A percentile compares a stretch with the other conserved stretches of the same genome.
These are phyloP conservation scores for Escarpia spicata DNA, from an alignment of 2,888 invertebrate species.

Conservation along the genomic window DNA sequence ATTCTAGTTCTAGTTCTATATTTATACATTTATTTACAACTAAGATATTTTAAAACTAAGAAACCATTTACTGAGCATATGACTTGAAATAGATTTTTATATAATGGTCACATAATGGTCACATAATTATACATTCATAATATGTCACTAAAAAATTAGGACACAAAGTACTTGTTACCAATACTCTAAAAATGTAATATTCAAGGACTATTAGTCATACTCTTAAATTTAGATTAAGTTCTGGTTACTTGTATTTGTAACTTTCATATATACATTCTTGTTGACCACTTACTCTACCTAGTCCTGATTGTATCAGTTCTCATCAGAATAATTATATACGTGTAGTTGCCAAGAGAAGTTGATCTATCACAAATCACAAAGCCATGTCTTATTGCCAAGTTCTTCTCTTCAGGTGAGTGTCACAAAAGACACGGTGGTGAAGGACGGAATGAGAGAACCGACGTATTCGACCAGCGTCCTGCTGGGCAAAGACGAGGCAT, in stretches of 20 bases:
- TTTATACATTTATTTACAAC: background rate
- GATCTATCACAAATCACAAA: background rate
- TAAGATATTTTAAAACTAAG: background rate
- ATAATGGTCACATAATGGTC: too few species aligned
- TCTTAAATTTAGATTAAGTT: background rate
- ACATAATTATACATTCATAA: too few species aligned
- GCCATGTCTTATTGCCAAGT: background rate
- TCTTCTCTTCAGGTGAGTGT: conserved; percentile 47
- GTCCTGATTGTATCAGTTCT: too few species aligned
- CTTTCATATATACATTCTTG: too few species aligned
- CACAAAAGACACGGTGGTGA: conserved; percentile 48
- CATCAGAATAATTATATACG: too few species aligned
- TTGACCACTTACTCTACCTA: too few species aligned
- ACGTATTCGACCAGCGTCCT: conserved; percentile 53
- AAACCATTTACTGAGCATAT: background rate
- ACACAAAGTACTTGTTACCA: too few species aligned
- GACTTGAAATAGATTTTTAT: background rate
- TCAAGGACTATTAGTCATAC: background rate
- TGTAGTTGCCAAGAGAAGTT: too few species aligned
- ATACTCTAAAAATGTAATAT: background rate
- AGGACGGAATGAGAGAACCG: conserved; percentile 46
- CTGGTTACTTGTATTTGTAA: background rate
- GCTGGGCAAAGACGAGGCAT: conserved; percentile 59
- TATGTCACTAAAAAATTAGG: too few species aligned
- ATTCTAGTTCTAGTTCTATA: background rate